These are phyloP conservation scores for Orius laevigatus DNA, from an alignment of 1,140 invertebrate species.

Conservation along the genomic window DNA sequence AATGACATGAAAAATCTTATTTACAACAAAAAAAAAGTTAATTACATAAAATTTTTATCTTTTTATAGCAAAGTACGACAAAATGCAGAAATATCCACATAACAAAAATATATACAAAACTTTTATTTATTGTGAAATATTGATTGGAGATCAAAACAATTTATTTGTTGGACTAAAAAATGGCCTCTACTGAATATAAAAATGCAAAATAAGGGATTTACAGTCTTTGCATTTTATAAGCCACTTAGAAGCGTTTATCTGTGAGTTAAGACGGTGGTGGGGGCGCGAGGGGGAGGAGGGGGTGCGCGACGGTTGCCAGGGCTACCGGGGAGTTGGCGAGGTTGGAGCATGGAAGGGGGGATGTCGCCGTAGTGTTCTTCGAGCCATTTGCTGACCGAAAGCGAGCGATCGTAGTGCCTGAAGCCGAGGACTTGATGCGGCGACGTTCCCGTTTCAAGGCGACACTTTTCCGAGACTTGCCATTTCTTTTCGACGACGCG, in stretches of 20 bases:
- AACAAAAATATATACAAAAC: too few species aligned
- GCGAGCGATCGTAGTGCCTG: slow-evolving; percentile 25
- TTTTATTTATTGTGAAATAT: too few species aligned
- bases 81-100: too few species aligned
- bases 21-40: too few species aligned
- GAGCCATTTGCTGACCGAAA: slow-evolving; percentile 8
- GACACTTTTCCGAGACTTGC: slow-evolving; percentile 84
- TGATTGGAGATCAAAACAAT: too few species aligned
- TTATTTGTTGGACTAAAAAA: too few species aligned
- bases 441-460: slow-evolving; percentile 62
- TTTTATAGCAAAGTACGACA: too few species aligned
- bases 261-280: slow-evolving; percentile 4
- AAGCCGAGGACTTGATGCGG: slow-evolving; percentile 84
- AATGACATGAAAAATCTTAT: too few species aligned
- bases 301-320: not conserved
- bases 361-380: slow-evolving; percentile 7
- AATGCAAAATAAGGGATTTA: too few species aligned
- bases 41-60: too few species aligned
- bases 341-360: not conserved
- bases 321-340: not conserved
- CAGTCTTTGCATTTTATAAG: too few species aligned
- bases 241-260: not conserved
- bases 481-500: slow-evolving; percentile 86
- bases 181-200: too few species aligned
- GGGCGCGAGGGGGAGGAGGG: slow-evolving; percentile 2